Base-by-base conservation (phyloP, 2,113 vertebrate genomes). In the Oriolus oriolus region DNA sequence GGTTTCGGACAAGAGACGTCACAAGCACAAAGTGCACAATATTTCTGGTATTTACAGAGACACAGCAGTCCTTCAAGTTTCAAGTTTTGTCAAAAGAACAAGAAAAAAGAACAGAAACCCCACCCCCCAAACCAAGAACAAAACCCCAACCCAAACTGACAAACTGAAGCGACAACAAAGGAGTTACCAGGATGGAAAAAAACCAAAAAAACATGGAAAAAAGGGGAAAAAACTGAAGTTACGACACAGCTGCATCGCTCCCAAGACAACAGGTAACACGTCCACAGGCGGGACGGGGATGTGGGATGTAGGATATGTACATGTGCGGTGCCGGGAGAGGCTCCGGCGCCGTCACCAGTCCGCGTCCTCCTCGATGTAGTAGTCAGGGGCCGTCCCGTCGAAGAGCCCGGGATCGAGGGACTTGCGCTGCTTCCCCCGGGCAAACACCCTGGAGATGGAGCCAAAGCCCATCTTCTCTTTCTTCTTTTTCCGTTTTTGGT, bases 61-160 rank as follows among this genome's bases (percentile, higher is more conserved):
- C 98, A 98, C 99, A 99, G 98, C 98, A 99, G 99, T 99, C 99
- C 99, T 99, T 99, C 99, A 99, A 99, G 99, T 99, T 99, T 99
- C 98, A 98, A 99, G 99, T 99, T 99, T 98, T 90, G 96, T 98
- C 98, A 98, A 98, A 97, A 97, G 56, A 42, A 97, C 96, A 7
- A 97, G 70, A 96, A 44, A 35, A 56, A n/a, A 44, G 7, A 33
- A 83, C 7, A 44, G 93, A 95, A 47, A 11, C 15, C 7, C 1
- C 33, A n/a, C 27, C 30, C 39, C 30, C 47, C n/a, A 19, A 52
- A 96, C 96, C 79, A 91, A 39, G 26, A 6, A 24, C 16, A 22
- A 49, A 65, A 27, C 2, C 26, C 31, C 84, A 96, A 89, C 69
- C 92, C 92, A 91, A 93, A 96, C 75, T 41, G 93, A 96, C 96